Conservation (phyloP, 2,797 vertebrate genomes). For the Paratrypauchen microcephalus region DNA sequence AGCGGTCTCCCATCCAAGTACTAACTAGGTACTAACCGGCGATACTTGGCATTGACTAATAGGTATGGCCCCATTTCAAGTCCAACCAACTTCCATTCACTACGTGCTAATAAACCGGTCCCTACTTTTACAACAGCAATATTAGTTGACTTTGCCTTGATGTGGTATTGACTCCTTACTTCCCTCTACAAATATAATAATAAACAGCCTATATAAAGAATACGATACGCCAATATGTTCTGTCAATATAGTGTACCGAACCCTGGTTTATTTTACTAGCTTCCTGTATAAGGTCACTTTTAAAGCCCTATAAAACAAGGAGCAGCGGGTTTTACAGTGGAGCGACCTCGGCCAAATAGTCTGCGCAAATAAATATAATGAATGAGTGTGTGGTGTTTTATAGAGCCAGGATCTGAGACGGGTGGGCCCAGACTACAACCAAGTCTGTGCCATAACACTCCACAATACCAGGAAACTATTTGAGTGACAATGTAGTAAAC, state of each 20-base stretch:
- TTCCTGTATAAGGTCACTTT: slow-evolving; percentile 32
- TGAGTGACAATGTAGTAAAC: slow-evolving; percentile 46
- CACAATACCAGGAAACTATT: slow-evolving; percentile 62
- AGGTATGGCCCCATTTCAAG: too few species aligned
- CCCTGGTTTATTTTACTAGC: slow-evolving; percentile 25
- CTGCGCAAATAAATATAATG: slow-evolving; percentile 35
- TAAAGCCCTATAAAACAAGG: slow-evolving; percentile 40
- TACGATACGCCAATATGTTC: neutral
- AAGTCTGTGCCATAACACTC: slow-evolving; percentile 26
- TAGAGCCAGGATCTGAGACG: slow-evolving; percentile 22
- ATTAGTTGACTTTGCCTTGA: neutral
- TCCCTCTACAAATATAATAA: neutral
- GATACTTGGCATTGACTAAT: too few species aligned
- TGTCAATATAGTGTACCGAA: neutral
- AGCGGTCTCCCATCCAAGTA: too few species aligned
- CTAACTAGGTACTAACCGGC: too few species aligned
- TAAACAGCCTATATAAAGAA: neutral
- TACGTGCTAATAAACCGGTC: too few species aligned
- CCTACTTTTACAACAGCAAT: neutral
- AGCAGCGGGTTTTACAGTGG: slow-evolving; percentile 16
- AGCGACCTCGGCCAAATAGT: slow-evolving; percentile 16
- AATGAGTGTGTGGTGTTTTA: slow-evolving; percentile 31
- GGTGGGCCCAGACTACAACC: slow-evolving; percentile 31
- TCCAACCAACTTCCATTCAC: too few species aligned
- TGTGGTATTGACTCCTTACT: neutral